phyloP scores from a whole-genome alignment of 2,888 invertebrate species.

The Noctua fimbriata region DNA sequence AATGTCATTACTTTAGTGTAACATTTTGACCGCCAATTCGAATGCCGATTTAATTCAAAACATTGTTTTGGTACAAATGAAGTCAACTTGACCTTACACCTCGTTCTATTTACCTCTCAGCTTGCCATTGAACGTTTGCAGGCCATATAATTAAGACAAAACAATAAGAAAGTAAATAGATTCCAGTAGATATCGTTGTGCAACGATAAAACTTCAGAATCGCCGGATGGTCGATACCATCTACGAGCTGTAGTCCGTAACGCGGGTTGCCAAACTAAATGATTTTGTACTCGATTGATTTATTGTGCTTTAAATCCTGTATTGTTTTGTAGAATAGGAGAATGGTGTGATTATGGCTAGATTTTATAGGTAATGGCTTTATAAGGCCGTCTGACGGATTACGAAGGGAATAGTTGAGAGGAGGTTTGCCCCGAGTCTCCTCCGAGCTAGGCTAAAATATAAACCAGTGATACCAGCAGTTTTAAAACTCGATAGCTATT shows the following conservation, averaged over 20 bases:
- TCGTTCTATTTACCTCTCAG: slow-evolving; percentile 61
- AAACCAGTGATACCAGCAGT: neutral
- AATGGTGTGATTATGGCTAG: slow-evolving; percentile 62
- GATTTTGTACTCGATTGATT: slow-evolving; percentile 79
- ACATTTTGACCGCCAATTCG: neutral
- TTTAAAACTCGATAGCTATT: neutral
- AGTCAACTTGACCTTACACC: slow-evolving; percentile 66
- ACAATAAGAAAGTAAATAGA: slow-evolving; percentile 87
- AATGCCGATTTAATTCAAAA: neutral
- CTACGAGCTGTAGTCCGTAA: slow-evolving; percentile 74
- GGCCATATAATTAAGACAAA: slow-evolving; percentile 84
- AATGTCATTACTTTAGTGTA: neutral
- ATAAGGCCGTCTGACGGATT: slow-evolving; percentile 14
- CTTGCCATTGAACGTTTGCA: slow-evolving; percentile 80
- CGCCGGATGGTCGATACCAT: slow-evolving; percentile 87
- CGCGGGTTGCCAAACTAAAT: slow-evolving; percentile 81
- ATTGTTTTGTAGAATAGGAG: slow-evolving; percentile 56
- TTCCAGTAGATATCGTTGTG: slow-evolving; percentile 78
- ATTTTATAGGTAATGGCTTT: slow-evolving; percentile 30
- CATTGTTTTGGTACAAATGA: slow-evolving; percentile 9
- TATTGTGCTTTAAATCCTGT: slow-evolving; percentile 73
- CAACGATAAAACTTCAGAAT: slow-evolving; percentile 82
- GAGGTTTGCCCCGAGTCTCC: neutral
- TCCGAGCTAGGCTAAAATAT: neutral
- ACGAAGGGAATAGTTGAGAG: neutral